These are phyloP conservation scores for Styela clava DNA, from an alignment of 23 tunicate genomes.

Conservation along the genomic window DNA sequence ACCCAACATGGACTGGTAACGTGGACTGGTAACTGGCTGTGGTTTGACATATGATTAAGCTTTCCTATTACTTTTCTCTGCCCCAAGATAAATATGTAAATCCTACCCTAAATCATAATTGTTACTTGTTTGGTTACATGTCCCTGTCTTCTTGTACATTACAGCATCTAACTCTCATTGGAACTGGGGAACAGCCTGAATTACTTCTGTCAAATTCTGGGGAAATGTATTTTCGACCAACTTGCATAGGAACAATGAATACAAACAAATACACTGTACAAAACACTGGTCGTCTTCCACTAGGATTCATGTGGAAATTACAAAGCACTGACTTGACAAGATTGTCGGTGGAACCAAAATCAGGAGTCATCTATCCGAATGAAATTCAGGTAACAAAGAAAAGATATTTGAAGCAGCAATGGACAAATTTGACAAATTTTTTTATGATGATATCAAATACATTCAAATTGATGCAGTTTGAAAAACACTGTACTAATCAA, in stretches of 20 bases:
- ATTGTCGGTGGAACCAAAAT: constrained; percentile 39
- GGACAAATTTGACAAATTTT: neutral
- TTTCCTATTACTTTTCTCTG: too few species aligned
- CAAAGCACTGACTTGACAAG: constrained; percentile 17
- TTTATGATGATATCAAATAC: neutral
- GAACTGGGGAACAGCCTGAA: constrained; percentile 83
- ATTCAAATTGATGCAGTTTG: too few species aligned
- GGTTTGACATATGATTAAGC: too few species aligned
- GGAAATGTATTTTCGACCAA: constrained; percentile 77
- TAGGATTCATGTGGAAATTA: constrained; percentile 55
- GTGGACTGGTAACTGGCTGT: too few species aligned
- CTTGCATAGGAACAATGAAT: constrained; percentile 43
- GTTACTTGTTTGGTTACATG: too few species aligned
- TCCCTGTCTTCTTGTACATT: too few species aligned
- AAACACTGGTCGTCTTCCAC: constrained; percentile 62
- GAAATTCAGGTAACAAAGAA: constrained; percentile 73
- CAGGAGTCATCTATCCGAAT: constrained; percentile 61
- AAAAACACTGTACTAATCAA: too few species aligned
- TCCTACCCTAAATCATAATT: too few species aligned
- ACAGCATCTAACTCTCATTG: constrained; percentile 48
- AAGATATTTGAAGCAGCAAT: too few species aligned
- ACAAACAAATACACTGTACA: constrained; percentile 47
- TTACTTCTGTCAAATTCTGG: constrained; percentile 65
- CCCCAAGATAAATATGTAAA: too few species aligned
- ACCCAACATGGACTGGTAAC: too few species aligned